Evolutionary conservation across 2,888 invertebrate species (phyloP), one percentile per base, ranked within the genome.

Genomic region (Agonopterix subpropinquella): DNA sequence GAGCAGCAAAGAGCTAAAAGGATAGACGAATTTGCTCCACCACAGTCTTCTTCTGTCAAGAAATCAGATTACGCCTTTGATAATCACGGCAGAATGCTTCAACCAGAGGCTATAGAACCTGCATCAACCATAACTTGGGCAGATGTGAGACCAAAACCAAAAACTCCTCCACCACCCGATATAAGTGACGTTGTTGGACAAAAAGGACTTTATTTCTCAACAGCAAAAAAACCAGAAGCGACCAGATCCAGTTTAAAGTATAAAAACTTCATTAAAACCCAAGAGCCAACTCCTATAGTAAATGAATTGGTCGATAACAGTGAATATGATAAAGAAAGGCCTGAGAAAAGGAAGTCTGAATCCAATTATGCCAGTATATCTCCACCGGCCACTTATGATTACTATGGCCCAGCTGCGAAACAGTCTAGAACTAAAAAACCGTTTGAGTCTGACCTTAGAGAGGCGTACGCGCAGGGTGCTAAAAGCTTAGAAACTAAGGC

Each of bases 11-110:
- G 97, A 56, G 82, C 84, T 47, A 93, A 94, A 67, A 89, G 97
- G 56, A 83, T 89, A 18, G 67, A 89, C 0, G 96, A 96, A 73
- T 97, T 97, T 80, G 96, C 95, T 1, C 97, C 97, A 4, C 89
- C 90, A 2, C 62, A 73, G 59, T 49, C 69, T 4, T 56, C 67
- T 1, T 60, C 61, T 8, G 8, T 67, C 1, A 59, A 56, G n/a
- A 70, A 59, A 47, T 64, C 69, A 2, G 63, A 64, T 13, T 62
- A 64, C 41, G 56, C 58, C 7, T 89, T 87, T 58, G 81, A 88
- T 58, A 58, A 62, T 41, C 73, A 61, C 41, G 89, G 89, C 13
- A 74, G 61, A 51, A 68, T 66, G 48, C 10, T 74, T 1, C 58
- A 54, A 41, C 44, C 56, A n/a, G 62, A 61, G 37, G 41, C 48